These are phyloP conservation scores for Todus mexicanus DNA, from an alignment of 2,797 vertebrate species.

Conservation along the genomic window DNA sequence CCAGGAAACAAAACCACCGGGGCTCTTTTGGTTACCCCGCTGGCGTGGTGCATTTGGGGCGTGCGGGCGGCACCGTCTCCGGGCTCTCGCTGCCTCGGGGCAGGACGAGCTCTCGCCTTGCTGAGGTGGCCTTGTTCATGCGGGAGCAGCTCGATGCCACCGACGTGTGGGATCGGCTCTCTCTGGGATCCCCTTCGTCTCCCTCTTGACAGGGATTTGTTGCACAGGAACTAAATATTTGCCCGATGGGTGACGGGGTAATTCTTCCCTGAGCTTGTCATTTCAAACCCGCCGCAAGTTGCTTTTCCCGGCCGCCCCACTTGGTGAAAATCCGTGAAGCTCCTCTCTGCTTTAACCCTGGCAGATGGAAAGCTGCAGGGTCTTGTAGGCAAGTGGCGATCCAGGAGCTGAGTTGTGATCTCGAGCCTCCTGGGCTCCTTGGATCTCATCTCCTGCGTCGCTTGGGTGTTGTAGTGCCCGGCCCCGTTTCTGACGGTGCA, in stretches of 20 bases:
- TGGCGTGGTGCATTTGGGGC: not conserved
- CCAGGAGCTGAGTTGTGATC: not conserved
- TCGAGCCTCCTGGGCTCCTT: not conserved
- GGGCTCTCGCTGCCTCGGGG: not conserved
- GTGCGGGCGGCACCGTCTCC: not conserved
- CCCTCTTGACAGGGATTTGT: not conserved
- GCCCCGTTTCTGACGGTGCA: not conserved
- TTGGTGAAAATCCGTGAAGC: not conserved
- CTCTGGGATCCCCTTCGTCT: not conserved
- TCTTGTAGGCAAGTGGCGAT: not conserved
- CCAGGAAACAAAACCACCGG: not conserved
- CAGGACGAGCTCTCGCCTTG: not conserved
- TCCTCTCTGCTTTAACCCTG: not conserved
- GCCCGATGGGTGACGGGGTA: not conserved
- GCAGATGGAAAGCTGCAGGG: not conserved
- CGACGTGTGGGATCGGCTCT: rapidly evolving
- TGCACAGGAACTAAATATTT: not conserved
- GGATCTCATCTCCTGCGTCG: rapidly evolving
- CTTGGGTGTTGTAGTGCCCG: not conserved
- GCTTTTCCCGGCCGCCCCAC: not conserved
- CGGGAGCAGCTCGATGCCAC: not conserved
- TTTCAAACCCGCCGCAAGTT: not conserved
- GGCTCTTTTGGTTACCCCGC: not conserved
- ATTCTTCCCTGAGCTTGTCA: not conserved
- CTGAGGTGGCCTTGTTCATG: not conserved